Conservation (phyloP, 2,888 invertebrate genomes). For the Drosophila formosana region DNA sequence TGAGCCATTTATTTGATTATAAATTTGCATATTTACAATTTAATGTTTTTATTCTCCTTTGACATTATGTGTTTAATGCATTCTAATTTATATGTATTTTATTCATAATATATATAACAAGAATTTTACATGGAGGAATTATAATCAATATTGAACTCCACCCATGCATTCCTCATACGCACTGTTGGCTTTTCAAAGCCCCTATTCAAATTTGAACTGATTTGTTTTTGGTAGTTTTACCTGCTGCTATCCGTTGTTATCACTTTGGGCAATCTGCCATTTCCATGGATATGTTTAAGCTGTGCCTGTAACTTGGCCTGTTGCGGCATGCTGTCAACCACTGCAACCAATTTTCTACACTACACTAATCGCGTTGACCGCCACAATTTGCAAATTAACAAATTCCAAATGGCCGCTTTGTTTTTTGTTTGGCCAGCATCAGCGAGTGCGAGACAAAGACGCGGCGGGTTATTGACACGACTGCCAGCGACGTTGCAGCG, state of each 20-base stretch:
- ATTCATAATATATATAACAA: not conserved
- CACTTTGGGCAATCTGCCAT: slow-evolving; percentile 61
- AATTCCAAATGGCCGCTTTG: slow-evolving; percentile 14
- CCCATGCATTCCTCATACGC: slow-evolving; percentile 11
- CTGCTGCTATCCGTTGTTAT: slow-evolving; percentile 66
- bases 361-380: not conserved
- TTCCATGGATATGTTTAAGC: slow-evolving; percentile 61
- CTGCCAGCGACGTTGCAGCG: slow-evolving; percentile 9
- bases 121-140: not conserved
- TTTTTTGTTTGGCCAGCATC: slow-evolving; percentile 4
- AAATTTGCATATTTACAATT: no score
- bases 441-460: slow-evolving; percentile 38
- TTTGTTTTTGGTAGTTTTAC: slow-evolving; percentile 38
- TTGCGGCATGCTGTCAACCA: slow-evolving; percentile 61
- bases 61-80: no score
- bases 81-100: not conserved
- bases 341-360: not conserved
- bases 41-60: no score
- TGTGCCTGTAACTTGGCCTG: slow-evolving; percentile 48
- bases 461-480: slow-evolving; percentile 52
- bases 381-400: slow-evolving; percentile 20
- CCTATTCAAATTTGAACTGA: not conserved
- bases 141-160: not conserved
- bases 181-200: not conserved
- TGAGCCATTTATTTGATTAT: no score